Conservation (phyloP, 2,888 invertebrate species). For the Neocrepidodera transversa region DNA sequence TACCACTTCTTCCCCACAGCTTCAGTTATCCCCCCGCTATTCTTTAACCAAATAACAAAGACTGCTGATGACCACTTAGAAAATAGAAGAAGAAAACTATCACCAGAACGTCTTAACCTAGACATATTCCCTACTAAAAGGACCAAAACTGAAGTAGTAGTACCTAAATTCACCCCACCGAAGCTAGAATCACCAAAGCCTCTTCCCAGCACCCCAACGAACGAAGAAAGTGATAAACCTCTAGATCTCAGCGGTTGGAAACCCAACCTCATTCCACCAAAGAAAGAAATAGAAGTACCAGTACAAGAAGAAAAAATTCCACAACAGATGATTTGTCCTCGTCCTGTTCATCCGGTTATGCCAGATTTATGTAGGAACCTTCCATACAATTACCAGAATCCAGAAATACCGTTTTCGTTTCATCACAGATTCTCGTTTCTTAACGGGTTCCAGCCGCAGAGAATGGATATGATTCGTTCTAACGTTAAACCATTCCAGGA, state of each 20-base stretch:
- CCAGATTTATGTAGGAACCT: slow-evolving; percentile 76
- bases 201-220: slow-evolving; percentile 30
- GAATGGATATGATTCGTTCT: slow-evolving; percentile 64
- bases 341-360: slow-evolving; percentile 82
- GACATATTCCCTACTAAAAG: slow-evolving; percentile 5
- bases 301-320: slow-evolving; percentile 60
- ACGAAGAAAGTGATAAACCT: slow-evolving; percentile 70
- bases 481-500: slow-evolving; percentile 76
- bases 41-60: slow-evolving; percentile 66
- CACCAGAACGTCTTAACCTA: slow-evolving; percentile 28
- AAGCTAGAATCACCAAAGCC: slow-evolving; percentile 10
- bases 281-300: slow-evolving; percentile 67
- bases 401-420: slow-evolving; percentile 67
- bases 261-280: slow-evolving; percentile 35
- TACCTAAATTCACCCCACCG: slow-evolving; percentile 2
- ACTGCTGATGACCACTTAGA: slow-evolving; percentile 64
- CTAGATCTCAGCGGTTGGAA: slow-evolving; percentile 72
- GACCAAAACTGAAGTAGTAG: slow-evolving; percentile 24
- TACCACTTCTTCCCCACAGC: slow-evolving; percentile 60
- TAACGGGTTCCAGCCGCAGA: slow-evolving; percentile 66
- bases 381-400: slow-evolving; percentile 61
- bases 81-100: slow-evolving; percentile 41
- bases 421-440: slow-evolving; percentile 78
- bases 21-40: slow-evolving; percentile 68
- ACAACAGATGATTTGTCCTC: slow-evolving; percentile 78